phyloP scores from a whole-genome alignment of 2,113 vertebrate species.

The Echinops telfairi region DNA sequence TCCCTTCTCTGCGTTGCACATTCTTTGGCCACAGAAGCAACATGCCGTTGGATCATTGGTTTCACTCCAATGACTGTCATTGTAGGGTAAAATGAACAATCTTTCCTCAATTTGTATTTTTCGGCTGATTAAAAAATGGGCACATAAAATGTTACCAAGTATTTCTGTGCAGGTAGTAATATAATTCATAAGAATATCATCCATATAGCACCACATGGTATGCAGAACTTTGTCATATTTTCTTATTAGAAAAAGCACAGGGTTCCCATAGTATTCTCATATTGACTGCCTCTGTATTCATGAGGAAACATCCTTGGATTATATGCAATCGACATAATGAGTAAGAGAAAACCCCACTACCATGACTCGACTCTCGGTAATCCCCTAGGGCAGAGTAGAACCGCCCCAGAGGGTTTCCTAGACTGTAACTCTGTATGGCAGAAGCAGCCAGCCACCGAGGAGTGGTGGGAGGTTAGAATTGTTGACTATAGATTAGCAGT shows the following conservation, averaged over 20 bases:
- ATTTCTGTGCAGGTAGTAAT: neutral
- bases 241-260: too few species aligned
- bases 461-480: too few species aligned
- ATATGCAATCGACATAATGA: slow-evolving; percentile 3
- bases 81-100: neutral
- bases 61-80: neutral
- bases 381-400: too few species aligned
- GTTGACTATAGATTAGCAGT: too few species aligned
- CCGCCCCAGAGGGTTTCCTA: too few species aligned
- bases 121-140: slow-evolving; percentile 11
- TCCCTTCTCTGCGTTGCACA: neutral
- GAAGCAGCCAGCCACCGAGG: too few species aligned
- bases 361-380: too few species aligned
- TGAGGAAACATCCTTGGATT: slow-evolving; percentile 24
- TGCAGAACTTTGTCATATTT: too few species aligned
- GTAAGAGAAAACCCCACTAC: neutral
- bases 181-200: neutral
- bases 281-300: neutral
- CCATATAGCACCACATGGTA: neutral
- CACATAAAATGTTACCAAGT: neutral
- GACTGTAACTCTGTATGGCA: too few species aligned
- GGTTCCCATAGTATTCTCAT: neutral
- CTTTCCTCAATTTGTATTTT: slow-evolving; percentile 40
- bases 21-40: neutral
- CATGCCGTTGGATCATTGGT: neutral